phyloP scores from a whole-genome alignment of 1,140 invertebrate genomes.

The Coptotermes formosanus region DNA sequence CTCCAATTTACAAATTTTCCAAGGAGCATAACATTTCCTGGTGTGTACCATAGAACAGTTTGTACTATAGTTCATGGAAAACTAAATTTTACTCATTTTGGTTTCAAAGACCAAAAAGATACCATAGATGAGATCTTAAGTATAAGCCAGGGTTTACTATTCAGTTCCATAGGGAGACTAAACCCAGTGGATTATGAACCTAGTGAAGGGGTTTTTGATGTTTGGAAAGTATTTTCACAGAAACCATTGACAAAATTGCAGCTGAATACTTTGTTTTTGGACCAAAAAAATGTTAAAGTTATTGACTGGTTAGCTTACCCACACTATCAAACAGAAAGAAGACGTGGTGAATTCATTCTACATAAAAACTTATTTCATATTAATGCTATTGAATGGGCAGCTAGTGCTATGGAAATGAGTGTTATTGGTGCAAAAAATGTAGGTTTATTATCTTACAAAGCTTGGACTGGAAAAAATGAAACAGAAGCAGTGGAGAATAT shows the following conservation, averaged over 20 bases:
- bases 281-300: conserved; percentile 46
- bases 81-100: conserved; percentile 53
- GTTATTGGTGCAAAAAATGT: conserved; percentile 64
- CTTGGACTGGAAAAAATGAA: conserved; percentile 5
- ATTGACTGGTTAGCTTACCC: conserved; percentile 65
- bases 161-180: conserved; percentile 48
- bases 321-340: conserved; percentile 50
- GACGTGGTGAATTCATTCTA: conserved; percentile 55
- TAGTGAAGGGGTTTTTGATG: conserved; percentile 38
- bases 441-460: conserved; percentile 56
- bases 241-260: conserved; percentile 47
- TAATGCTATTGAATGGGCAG: conserved; percentile 68
- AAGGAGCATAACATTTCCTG: conserved; percentile 38
- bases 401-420: conserved; percentile 73
- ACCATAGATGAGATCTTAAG: conserved; percentile 51
- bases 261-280: conserved; percentile 53
- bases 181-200: conserved; percentile 45
- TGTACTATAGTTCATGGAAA: conserved; percentile 58
- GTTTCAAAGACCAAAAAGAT: conserved; percentile 40
- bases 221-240: conserved; percentile 63
- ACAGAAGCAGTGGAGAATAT: background rate
- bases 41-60: conserved; percentile 56
- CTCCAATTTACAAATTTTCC: conserved; percentile 46
- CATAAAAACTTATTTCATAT: conserved; percentile 59
- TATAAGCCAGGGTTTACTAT: conserved; percentile 48